A percentile compares a stretch with the other conserved stretches of the same genome.
Conservation (phyloP, 2,797 vertebrate genomes). For the Diplodus sargus region DNA sequence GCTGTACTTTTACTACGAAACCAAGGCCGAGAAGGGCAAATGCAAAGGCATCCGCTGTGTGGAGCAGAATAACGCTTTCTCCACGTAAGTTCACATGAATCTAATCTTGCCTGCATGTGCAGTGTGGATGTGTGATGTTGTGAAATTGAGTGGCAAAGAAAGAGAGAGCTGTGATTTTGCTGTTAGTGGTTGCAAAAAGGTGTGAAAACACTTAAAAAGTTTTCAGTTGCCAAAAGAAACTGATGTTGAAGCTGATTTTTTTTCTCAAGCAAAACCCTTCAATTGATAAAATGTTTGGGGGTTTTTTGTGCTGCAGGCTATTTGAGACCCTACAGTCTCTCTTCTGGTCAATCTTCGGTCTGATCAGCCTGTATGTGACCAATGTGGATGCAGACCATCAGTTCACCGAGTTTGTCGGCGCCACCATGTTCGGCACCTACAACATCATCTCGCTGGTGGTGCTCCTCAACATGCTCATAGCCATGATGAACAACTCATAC, state of each 20-base stretch:
- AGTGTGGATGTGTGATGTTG: conserved; percentile 25
- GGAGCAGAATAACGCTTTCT: conserved; percentile 98
- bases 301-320: conserved; percentile 84
- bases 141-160: conserved; percentile 16
- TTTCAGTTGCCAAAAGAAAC: conserved; percentile 33
- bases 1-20: conserved; percentile 98
- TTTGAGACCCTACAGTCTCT: conserved; percentile 98
- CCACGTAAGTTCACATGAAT: conserved; percentile 90
- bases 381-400: conserved; percentile 94
- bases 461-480: conserved; percentile 98
- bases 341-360: conserved; percentile 99
- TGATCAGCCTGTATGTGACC: conserved; percentile 96
- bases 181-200: conserved; percentile 5
- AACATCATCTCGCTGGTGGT: conserved; percentile 98
- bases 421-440: conserved; percentile 99
- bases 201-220: conserved; percentile 20
- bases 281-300: background rate
- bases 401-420: conserved; percentile 97
- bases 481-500: conserved; percentile 99
- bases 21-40: conserved; percentile 79
- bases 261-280: too few relatives aligned
- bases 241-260: background rate
- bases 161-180: background rate
- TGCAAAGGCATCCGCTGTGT: conserved; percentile 98
- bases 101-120: background rate